Evolutionary conservation across 2,113 vertebrate genomes (phyloP).

Genomic region (Lanius ludovicianus): DNA sequence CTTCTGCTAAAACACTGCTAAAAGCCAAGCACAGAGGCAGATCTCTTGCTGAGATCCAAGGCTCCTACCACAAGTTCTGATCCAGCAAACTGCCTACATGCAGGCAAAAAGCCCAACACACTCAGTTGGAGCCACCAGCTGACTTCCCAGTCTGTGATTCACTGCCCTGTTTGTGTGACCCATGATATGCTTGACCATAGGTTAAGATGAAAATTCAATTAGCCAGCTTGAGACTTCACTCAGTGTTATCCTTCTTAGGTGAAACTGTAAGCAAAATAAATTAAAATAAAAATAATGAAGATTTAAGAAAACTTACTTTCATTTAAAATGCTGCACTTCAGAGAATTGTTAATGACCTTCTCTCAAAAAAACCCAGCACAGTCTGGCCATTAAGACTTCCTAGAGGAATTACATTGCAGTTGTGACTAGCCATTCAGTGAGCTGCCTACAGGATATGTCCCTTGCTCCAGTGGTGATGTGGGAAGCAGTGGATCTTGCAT

Average conservation of each 20-base stretch:
- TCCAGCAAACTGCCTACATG: not conserved
- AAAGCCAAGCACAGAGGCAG: not conserved
- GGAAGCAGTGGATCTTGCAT: not conserved
- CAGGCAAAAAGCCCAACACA: not conserved
- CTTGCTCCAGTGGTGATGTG: not conserved
- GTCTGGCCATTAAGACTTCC: not conserved
- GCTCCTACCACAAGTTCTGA: not conserved
- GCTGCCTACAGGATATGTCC: not conserved
- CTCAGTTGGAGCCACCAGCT: not conserved
- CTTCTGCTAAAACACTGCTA: not conserved
- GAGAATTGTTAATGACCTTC: not conserved
- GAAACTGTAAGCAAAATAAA: not conserved
- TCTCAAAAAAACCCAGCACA: not conserved
- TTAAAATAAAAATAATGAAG: not conserved
- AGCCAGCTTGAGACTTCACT: not conserved
- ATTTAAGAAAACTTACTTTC: not conserved
- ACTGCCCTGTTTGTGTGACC: not conserved
- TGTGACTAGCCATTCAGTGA: not conserved
- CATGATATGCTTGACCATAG: not conserved
- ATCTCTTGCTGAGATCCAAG: conserved; percentile 27
- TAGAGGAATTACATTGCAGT: not conserved
- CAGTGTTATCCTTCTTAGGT: not conserved
- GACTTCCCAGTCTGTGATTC: not conserved
- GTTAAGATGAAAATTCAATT: not conserved
- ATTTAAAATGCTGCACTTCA: not conserved